A percentile compares a stretch with the other conserved stretches of the same genome.
Evolutionary conservation across 2,113 vertebrate species (phyloP).

Genomic region (Dipodomys ordii): DNA sequence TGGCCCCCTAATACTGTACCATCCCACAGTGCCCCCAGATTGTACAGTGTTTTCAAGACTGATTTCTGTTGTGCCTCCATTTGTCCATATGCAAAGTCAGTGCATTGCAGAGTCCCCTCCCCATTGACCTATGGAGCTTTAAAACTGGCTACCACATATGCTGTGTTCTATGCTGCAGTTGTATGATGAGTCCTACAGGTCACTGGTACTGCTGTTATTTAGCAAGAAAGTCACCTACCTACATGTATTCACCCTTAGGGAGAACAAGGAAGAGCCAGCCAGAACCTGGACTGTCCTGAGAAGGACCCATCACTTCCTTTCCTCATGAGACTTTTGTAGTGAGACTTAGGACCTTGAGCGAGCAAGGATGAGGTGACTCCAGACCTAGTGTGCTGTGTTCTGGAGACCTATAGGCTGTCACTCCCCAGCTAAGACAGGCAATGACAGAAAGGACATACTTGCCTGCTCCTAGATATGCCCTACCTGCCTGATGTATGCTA

Average conservation of each 20-base stretch:
- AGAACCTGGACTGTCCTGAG: background rate
- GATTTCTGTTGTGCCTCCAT: background rate
- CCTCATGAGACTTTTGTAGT: background rate
- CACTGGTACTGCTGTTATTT: background rate
- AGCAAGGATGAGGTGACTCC: background rate
- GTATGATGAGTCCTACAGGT: background rate
- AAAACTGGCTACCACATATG: background rate
- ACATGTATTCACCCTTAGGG: background rate
- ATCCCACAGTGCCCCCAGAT: background rate
- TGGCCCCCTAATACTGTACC: background rate
- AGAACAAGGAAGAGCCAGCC: background rate
- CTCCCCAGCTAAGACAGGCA: background rate
- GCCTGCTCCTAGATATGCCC: background rate
- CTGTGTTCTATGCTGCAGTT: background rate
- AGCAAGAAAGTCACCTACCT: background rate
- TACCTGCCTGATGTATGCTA: background rate
- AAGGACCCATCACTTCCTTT: background rate
- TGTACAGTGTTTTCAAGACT: background rate
- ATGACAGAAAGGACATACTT: background rate
- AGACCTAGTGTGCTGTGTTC: background rate
- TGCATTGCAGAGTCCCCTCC: background rate
- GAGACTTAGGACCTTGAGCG: background rate
- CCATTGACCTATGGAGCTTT: background rate
- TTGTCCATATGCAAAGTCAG: background rate
- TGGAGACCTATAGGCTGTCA: too few relatives aligned